Evolutionary conservation across 2,888 invertebrate species (phyloP).

Genomic region (Andrena fulva): DNA sequence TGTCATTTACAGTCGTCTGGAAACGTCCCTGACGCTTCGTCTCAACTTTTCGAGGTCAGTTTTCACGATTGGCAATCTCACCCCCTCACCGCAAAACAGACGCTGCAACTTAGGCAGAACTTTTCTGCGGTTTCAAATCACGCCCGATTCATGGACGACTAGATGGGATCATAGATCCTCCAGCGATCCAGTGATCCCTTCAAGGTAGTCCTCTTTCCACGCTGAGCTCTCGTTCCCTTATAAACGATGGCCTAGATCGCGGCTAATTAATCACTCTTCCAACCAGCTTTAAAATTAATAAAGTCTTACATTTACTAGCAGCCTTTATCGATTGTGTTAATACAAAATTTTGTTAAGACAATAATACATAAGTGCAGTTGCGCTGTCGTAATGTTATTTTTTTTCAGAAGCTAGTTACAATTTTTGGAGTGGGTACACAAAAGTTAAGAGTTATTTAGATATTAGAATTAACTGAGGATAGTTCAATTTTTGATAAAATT

Average conservation of each 20-base stretch:
- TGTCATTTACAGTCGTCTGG: neutral
- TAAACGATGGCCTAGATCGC: conserved; percentile 35
- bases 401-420: no score
- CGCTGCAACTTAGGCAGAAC: conserved; percentile 57
- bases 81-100: conserved; percentile 53
- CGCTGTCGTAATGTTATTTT: no score
- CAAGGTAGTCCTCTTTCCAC: conserved; percentile 73
- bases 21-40: conserved; percentile 48
- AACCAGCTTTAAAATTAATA: neutral
- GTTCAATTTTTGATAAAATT: no score
- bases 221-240: conserved; percentile 41
- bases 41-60: conserved; percentile 51
- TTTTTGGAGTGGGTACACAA: no score
- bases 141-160: conserved; percentile 74
- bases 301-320: no score
- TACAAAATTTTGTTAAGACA: no score
- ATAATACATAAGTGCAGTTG: no score
- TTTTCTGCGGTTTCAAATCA: conserved; percentile 72
- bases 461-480: no score
- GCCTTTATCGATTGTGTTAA: no score
- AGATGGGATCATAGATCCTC: conserved; percentile 58
- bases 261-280: neutral
- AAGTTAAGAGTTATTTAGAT: no score
- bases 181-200: conserved; percentile 52
- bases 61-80: conserved; percentile 39